Conservation (phyloP, 2,888 invertebrate genomes). For the Tetragonula carbonaria region DNA sequence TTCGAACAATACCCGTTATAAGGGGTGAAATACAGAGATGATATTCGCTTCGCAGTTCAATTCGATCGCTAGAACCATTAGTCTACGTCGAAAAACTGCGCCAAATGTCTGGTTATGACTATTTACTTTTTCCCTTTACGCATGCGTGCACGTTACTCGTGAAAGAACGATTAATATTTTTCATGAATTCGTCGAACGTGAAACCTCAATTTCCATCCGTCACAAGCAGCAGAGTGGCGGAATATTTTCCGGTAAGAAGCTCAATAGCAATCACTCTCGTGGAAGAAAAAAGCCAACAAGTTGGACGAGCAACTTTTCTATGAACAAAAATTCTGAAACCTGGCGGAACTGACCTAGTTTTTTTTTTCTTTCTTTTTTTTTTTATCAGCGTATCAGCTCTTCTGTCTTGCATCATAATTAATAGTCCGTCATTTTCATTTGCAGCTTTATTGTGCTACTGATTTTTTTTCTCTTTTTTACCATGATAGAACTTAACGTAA, state of each 20-base stretch:
- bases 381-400: background rate
- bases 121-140: conserved; percentile 22
- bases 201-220: conserved; percentile 62
- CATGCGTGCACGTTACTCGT: background rate
- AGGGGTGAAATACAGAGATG: background rate
- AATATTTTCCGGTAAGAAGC: conserved; percentile 15
- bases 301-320: conserved; percentile 14
- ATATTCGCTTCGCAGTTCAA: conserved; percentile 13
- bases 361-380: too few relatives aligned
- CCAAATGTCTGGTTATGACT: conserved; percentile 29
- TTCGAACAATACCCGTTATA: background rate
- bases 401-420: background rate
- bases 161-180: conserved; percentile 44
- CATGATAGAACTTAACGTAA: too few relatives aligned
- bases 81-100: conserved; percentile 19
- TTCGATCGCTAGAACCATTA: conserved; percentile 22
- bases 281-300: conserved; percentile 12
- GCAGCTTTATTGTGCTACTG: too few relatives aligned
- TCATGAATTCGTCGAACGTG: background rate
- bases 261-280: background rate
- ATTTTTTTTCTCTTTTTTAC: conserved; percentile 5
- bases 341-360: background rate
- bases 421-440: background rate
- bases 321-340: conserved; percentile 15
- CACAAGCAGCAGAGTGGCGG: conserved; percentile 41